Percentiles rank a stretch among this genome's conserved stretches.
Conservation (phyloP, 1,140 invertebrate species). For the Heliconius himera region DNA sequence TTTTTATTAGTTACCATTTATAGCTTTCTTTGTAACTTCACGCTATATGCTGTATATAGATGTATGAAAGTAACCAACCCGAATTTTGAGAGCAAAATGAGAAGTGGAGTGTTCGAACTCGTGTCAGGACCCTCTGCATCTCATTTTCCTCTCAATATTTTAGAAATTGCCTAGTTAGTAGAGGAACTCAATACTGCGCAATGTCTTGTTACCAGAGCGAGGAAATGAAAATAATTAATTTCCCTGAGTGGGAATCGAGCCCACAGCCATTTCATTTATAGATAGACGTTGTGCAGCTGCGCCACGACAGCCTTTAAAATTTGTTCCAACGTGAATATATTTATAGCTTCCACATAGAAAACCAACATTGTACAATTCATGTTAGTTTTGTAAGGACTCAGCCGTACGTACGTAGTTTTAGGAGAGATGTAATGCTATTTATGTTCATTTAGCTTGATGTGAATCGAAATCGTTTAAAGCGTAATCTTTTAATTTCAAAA, state of each 20-base stretch:
- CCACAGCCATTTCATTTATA: neutral
- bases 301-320: neutral
- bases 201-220: neutral
- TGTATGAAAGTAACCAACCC: no score
- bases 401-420: constrained; percentile 22
- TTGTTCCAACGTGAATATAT: neutral
- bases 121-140: no score
- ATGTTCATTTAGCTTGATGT: constrained; percentile 13
- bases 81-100: no score
- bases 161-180: neutral
- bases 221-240: neutral
- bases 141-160: neutral
- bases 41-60: no score
- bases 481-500: constrained; percentile 14
- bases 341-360: constrained; percentile 15
- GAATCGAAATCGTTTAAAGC: constrained; percentile 13
- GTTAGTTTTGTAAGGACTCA: constrained; percentile 24
- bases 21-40: no score
- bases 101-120: no score
- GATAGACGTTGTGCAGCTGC: neutral
- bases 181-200: neutral
- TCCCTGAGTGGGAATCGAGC: neutral
- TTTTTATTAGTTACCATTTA: no score
- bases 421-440: constrained; percentile 23
- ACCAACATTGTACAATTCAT: constrained; percentile 17